Evolutionary conservation across 2,888 invertebrate genomes (phyloP), one percentile per base, ranked within the genome.

Genomic region (Acrocyrtus sp.): DNA sequence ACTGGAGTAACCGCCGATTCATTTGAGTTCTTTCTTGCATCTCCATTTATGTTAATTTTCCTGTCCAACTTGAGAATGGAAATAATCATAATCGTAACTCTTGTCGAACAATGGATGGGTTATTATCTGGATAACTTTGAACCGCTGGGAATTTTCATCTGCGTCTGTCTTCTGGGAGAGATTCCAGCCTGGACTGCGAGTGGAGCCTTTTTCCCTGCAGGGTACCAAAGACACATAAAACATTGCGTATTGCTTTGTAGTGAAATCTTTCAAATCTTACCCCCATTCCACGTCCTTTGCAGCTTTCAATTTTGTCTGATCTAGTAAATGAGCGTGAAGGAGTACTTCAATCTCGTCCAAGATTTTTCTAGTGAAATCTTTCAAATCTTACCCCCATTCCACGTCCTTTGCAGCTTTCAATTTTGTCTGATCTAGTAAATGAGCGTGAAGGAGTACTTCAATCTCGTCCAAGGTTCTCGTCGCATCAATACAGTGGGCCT

Each of bases 401-500:
- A 66, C 72, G 66, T 76, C 51, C 27, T 50, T 58, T 1, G 73
- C 73, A 17, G 10, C 27, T n/a, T 61, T 60, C 29, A 45, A 34
- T 26, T 73, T 72, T 2, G 72, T 73, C 75, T 66, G 60, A 21
- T 74, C 78, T 4, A 78, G 57, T 17, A 65, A 26, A 24, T 65
- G 68, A 15, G 78, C 78, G n/a, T 76, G 75, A 26, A 58, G 5
- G 12, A 78, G 41, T 6, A 78, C 66, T 62, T 78, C 78, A 29
- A 78, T 66, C 3, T 72, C 45, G 3, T 47, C 26, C n/a, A n/a
- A n/a, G n/a, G n/a, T n/a, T n/a, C n/a, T n/a, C n/a, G n/a, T 67
- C 63, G 50, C 74, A 76, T 34, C 19, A 51, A 77, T 76, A 26
- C 80, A 80, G 73, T 80, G 80, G 21, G 80, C 76, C 80, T 56